phyloP scores from a whole-genome alignment of 2,797 vertebrate species.

The Thamnophis elegans region DNA sequence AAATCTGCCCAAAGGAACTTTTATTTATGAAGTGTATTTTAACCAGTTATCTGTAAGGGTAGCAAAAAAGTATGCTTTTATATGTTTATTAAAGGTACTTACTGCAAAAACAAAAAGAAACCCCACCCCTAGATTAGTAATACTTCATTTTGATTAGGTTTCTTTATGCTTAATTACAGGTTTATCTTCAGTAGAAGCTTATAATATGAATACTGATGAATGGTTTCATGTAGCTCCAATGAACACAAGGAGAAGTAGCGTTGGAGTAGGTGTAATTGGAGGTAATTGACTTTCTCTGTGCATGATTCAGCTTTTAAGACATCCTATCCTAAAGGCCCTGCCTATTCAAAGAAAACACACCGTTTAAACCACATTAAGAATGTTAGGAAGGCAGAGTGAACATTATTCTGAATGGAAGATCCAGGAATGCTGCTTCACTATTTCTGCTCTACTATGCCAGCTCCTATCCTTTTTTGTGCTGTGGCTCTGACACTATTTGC shows the following conservation, averaged over 20 bases:
- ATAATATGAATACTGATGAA: slow-evolving; percentile 94
- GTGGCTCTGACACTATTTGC: not conserved
- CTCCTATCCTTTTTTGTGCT: not conserved
- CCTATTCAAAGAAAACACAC: not conserved
- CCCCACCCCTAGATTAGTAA: not conserved
- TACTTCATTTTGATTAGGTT: not conserved
- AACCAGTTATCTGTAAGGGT: not conserved
- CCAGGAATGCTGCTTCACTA: not conserved
- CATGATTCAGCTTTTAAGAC: not conserved
- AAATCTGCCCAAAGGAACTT: not conserved
- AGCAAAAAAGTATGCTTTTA: not conserved
- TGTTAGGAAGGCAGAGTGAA: not conserved
- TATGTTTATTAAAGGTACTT: not conserved
- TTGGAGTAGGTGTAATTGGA: slow-evolving; percentile 93
- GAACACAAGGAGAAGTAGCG: slow-evolving; percentile 95
- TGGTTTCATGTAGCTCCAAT: slow-evolving; percentile 96
- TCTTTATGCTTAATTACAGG: slow-evolving; percentile 69
- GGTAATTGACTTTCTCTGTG: slow-evolving; percentile 68
- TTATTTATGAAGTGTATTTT: not conserved
- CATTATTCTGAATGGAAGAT: not conserved
- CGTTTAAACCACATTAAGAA: not conserved
- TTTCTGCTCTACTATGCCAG: slow-evolving; percentile 28
- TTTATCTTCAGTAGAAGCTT: slow-evolving; percentile 92
- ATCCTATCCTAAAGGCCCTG: not conserved
- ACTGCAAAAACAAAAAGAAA: not conserved